Percentiles rank a stretch among this genome's conserved stretches.
phyloP scores from a whole-genome alignment of 2,888 invertebrate species.

The Molorchus minor region DNA sequence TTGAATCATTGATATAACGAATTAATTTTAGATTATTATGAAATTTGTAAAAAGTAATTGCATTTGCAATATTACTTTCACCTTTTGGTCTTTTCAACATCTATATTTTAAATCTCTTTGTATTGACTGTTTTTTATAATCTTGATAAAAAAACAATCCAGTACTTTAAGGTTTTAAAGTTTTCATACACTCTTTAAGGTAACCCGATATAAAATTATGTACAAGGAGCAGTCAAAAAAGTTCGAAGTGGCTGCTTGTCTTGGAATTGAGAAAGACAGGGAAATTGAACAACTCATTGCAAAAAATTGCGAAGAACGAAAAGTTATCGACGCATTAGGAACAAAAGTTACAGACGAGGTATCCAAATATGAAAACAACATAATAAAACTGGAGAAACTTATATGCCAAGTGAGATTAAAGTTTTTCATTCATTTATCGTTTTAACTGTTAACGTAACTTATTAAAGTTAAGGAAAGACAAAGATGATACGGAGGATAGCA shows the following conservation, averaged over 20 bases:
- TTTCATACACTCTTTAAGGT: too few species aligned
- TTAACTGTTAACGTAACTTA: neutral
- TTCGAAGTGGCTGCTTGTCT: conserved; percentile 13
- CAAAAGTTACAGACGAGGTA: conserved; percentile 34
- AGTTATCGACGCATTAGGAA: conserved; percentile 31
- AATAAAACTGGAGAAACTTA: conserved; percentile 42
- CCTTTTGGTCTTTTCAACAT: too few species aligned
- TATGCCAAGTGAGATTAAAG: conserved; percentile 35
- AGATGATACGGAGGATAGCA: conserved; percentile 43
- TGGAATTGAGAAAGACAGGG: conserved; percentile 23
- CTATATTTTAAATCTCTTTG: too few species aligned
- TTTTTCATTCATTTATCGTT: neutral
- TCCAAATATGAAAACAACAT: conserved; percentile 41
- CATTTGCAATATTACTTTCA: too few species aligned
- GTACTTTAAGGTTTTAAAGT: too few species aligned
- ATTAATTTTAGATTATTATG: too few species aligned
- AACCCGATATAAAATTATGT: neutral
- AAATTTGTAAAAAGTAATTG: too few species aligned
- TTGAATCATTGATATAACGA: too few species aligned
- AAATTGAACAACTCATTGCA: conserved; percentile 31
- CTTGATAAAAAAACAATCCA: too few species aligned
- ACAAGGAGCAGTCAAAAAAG: conserved; percentile 26
- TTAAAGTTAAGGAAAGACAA: conserved; percentile 48
- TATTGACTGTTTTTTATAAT: too few species aligned
- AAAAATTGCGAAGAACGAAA: conserved; percentile 32